phyloP scores from a whole-genome alignment of 2,797 vertebrate species.

The Syndactyla subalaris region DNA sequence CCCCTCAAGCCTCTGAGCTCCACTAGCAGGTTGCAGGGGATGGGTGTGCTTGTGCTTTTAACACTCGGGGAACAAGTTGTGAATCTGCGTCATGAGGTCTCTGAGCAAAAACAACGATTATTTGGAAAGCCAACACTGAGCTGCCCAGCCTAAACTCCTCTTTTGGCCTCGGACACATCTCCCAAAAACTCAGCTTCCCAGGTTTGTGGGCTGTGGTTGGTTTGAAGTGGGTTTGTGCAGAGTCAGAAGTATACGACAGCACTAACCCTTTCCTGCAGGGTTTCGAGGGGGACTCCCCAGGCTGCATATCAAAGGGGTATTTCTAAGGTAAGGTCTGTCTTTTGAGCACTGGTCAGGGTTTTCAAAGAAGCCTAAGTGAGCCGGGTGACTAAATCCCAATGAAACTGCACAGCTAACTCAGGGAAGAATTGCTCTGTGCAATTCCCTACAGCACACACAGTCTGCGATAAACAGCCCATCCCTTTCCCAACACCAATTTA shows the following conservation, averaged over 20 bases:
- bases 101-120: constrained; percentile 12
- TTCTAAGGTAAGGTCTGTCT: constrained; percentile 11
- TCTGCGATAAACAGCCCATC: not conserved
- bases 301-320: constrained; percentile 47
- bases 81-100: constrained; percentile 43
- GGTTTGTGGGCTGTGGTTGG: constrained; percentile 40
- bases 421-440: not conserved
- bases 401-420: not conserved
- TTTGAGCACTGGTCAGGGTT: not conserved
- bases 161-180: not conserved
- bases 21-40: constrained; percentile 43
- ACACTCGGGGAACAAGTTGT: not conserved
- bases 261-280: constrained; percentile 41
- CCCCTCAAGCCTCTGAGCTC: not conserved
- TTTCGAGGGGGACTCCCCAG: constrained; percentile 67
- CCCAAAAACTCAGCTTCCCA: not conserved
- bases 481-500: not conserved
- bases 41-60: not conserved
- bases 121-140: constrained; percentile 38
- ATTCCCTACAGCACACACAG: not conserved
- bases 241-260: constrained; percentile 25
- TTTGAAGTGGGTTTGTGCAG: constrained; percentile 60
- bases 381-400: not conserved
- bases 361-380: constrained; percentile 1
- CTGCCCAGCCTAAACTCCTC: not conserved